Percentiles rank a stretch among this genome's conserved stretches.
Evolutionary conservation across 2,888 invertebrate species (phyloP).

Genomic region (Conistra vaccinii): DNA sequence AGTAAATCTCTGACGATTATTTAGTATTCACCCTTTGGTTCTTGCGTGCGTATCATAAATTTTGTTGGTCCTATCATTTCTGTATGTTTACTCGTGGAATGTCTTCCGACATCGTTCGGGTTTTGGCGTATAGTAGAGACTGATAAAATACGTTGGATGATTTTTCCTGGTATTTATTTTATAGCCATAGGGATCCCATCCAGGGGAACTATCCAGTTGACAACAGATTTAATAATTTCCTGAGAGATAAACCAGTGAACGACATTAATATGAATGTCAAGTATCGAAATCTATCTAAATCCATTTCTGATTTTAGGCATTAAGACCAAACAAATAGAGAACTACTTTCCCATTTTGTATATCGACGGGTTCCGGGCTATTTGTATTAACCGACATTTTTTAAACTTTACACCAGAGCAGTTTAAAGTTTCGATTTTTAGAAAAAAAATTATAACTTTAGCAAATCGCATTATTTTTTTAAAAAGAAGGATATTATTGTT

Average conservation of each 20-base stretch:
- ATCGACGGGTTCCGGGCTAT: no score
- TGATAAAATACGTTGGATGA: conserved; percentile 28
- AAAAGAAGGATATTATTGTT: no score
- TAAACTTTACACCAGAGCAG: no score
- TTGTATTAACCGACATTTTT: no score
- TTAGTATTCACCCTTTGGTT: conserved; percentile 41
- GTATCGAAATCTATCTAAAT: not conserved
- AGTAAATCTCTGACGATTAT: conserved; percentile 39
- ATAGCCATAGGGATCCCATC: not conserved
- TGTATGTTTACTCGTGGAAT: conserved; percentile 41
- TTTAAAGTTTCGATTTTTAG: no score
- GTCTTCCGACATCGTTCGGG: conserved; percentile 43
- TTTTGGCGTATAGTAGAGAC: conserved; percentile 11
- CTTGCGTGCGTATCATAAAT: conserved; percentile 41
- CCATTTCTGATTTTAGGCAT: not conserved
- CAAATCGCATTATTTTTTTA: no score
- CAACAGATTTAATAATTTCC: conserved; percentile 1
- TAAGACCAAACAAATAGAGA: not conserved
- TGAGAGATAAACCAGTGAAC: not conserved
- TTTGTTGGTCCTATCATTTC: conserved; percentile 28
- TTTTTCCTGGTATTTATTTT: conserved; percentile 15
- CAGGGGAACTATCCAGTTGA: no score
- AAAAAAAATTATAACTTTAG: no score
- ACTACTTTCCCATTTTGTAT: not conserved
- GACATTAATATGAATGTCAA: not conserved